A percentile compares a stretch with the other conserved stretches of the same genome.
phyloP scores from a whole-genome alignment of 2,113 vertebrate species.

The Climacteris rufus region DNA sequence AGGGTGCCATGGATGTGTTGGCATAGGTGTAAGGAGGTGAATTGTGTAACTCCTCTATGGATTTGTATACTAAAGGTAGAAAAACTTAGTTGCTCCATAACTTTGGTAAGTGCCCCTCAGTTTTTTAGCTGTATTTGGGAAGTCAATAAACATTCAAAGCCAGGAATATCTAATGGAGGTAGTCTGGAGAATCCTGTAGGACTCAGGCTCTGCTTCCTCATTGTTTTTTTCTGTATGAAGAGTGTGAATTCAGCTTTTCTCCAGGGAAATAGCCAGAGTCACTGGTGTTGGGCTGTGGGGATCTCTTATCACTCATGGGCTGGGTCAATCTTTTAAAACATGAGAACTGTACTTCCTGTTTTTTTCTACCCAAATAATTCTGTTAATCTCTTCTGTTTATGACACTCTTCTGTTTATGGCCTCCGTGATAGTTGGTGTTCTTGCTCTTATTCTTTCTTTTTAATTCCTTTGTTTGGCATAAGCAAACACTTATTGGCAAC shows the following conservation, averaged over 20 bases:
- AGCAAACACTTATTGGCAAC: not conserved
- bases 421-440: not conserved
- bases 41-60: not conserved
- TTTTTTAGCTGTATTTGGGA: not conserved
- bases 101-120: not conserved
- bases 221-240: not conserved
- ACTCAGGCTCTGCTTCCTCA: not conserved
- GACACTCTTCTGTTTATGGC: not conserved
- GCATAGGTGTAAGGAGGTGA: not conserved
- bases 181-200: not conserved
- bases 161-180: not conserved
- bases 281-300: not conserved
- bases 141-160: not conserved
- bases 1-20: rapidly evolving
- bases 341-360: not conserved
- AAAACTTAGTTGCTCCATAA: not conserved
- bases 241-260: not conserved
- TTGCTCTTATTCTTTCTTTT: not conserved
- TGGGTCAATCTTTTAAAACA: not conserved
- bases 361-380: not conserved
- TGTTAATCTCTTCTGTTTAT: not conserved
- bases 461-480: not conserved
- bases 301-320: not conserved
- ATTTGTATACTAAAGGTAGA: not conserved
- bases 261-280: not conserved